Conservation (phyloP, 2,113 vertebrate genomes). For the Alethe diademata region DNA sequence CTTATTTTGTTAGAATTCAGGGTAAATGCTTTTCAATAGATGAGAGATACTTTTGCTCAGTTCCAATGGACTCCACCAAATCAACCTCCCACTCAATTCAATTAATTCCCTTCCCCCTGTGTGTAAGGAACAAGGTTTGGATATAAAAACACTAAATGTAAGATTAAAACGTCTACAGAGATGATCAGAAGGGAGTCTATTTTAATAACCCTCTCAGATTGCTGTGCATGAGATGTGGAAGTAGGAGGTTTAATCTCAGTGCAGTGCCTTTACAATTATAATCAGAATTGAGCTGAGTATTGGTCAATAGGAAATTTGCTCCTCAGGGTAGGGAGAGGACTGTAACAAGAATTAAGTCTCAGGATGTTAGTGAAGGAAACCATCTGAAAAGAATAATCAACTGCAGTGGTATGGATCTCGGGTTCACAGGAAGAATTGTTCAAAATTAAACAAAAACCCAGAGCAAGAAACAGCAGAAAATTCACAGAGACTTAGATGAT, state of each 20-base stretch:
- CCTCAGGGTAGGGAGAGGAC: conserved; percentile 34
- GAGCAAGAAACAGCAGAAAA: not conserved
- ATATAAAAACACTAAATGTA: conserved; percentile 65
- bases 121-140: conserved; percentile 56
- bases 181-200: conserved; percentile 64
- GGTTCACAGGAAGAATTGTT: not conserved
- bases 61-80: conserved; percentile 50
- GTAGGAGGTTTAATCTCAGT: conserved; percentile 58
- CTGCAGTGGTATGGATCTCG: not conserved
- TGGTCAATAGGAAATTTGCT: conserved; percentile 57
- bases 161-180: conserved; percentile 65
- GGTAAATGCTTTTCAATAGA: conserved; percentile 50
- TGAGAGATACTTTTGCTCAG: conserved; percentile 39
- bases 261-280: conserved; percentile 66
- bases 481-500: not conserved
- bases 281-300: conserved; percentile 65
- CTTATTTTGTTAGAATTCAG: conserved; percentile 62
- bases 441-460: conserved; percentile 5
- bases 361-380: conserved; percentile 21
- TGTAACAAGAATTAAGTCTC: conserved; percentile 60
- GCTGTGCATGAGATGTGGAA: conserved; percentile 46
- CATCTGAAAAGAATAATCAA: conserved; percentile 55
- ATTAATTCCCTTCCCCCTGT: conserved; percentile 60
- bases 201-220: conserved; percentile 68
- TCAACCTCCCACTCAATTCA: conserved; percentile 70